A percentile compares a stretch with the other conserved stretches of the same genome.
Evolutionary conservation across 2,113 vertebrate species (phyloP).

Genomic region (Fukomys damarensis): DNA sequence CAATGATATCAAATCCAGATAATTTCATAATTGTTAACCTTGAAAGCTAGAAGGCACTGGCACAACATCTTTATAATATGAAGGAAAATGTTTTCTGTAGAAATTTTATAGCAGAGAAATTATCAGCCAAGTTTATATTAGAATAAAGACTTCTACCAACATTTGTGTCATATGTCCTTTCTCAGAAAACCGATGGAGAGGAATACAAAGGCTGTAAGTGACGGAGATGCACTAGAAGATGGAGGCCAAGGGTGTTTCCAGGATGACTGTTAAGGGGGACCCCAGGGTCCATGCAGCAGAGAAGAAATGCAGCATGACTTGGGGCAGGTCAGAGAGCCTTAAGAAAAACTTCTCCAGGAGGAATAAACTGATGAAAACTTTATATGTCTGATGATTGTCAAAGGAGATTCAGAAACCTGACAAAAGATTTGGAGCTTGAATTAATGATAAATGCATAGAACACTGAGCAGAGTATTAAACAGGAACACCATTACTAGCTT

Average conservation of each 20-base stretch:
- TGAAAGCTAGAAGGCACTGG: background rate
- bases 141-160: background rate
- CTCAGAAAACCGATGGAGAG: background rate
- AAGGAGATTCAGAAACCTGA: background rate
- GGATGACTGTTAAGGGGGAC: background rate
- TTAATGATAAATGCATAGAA: background rate
- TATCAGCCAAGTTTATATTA: background rate
- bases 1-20: background rate
- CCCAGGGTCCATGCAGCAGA: background rate
- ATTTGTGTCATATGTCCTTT: background rate
- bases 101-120: background rate
- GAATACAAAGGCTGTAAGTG: background rate
- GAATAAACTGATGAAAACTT: background rate
- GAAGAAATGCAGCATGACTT: background rate
- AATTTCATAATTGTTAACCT: background rate
- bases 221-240: background rate
- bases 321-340: background rate
- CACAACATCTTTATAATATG: background rate
- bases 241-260: too few relatives aligned
- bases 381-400: background rate
- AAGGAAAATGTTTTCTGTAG: background rate
- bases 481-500: background rate
- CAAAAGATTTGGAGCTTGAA: background rate
- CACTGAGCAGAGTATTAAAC: background rate
- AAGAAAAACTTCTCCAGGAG: background rate